Conservation (phyloP, 2,888 invertebrate genomes). For the Drosophila rubida region DNA sequence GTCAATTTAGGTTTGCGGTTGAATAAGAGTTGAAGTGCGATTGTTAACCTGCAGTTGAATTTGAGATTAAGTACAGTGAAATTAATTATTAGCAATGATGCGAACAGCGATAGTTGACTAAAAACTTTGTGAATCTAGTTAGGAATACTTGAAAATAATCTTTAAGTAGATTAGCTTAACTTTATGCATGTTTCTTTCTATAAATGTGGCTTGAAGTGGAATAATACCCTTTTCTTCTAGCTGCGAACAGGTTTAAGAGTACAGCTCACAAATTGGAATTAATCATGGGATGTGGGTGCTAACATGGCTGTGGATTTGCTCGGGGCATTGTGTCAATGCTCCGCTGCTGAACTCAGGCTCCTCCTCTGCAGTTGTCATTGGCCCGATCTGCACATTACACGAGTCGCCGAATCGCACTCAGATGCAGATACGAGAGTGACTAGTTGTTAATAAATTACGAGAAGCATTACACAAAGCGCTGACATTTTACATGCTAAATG, state of each 20-base stretch:
- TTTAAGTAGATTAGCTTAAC: too few species aligned
- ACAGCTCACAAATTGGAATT: conserved; percentile 31
- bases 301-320: conserved; percentile 26
- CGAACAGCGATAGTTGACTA: background rate
- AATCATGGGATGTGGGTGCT: conserved; percentile 26
- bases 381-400: conserved; percentile 23
- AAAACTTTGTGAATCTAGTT: too few species aligned
- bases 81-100: background rate
- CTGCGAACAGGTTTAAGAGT: background rate
- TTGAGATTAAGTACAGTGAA: background rate
- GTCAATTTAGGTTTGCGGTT: conserved; percentile 42
- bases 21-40: conserved; percentile 1
- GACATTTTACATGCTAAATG: conserved; percentile 75
- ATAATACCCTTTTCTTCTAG: background rate
- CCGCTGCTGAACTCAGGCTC: conserved; percentile 9
- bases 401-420: conserved; percentile 15
- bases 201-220: too few species aligned
- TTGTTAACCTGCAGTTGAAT: background rate
- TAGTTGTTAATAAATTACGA: conserved; percentile 53
- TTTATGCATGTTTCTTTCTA: too few species aligned
- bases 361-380: conserved; percentile 39
- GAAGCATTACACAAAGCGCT: conserved; percentile 61
- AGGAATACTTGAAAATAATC: too few species aligned
- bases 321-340: conserved; percentile 26
- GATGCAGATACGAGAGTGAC: conserved; percentile 24